Conservation (phyloP, 2,113 vertebrate genomes). For the Sceloporus undulatus region DNA sequence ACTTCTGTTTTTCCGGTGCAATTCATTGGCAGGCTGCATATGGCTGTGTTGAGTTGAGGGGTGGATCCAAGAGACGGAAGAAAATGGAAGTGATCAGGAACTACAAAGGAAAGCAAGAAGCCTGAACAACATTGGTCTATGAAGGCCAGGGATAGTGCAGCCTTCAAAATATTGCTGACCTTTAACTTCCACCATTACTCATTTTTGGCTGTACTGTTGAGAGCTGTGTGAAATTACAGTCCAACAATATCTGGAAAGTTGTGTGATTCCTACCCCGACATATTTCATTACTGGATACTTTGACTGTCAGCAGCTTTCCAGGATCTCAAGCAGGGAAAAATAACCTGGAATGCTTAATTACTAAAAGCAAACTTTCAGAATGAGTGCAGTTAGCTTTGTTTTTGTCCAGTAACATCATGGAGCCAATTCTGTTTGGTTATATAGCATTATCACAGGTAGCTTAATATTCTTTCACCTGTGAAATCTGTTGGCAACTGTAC, state of each 20-base stretch:
- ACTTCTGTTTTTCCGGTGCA: too few relatives aligned
- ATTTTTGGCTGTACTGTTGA: too few relatives aligned
- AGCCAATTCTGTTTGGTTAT: background rate
- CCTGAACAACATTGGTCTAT: background rate
- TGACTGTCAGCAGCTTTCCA: background rate
- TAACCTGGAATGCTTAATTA: background rate
- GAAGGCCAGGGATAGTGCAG: too few relatives aligned
- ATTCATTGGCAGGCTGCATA: too few relatives aligned
- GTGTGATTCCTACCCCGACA: too few relatives aligned
- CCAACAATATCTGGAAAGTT: too few relatives aligned
- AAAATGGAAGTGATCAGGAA: background rate
- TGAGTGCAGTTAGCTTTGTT: background rate
- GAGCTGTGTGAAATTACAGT: too few relatives aligned
- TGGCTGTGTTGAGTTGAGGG: background rate
- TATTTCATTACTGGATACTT: background rate
- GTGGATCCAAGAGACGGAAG: background rate
- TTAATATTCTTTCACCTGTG: background rate
- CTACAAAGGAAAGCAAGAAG: background rate
- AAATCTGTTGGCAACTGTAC: background rate
- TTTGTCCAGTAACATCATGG: background rate
- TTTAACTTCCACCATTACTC: too few relatives aligned
- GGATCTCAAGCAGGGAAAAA: background rate
- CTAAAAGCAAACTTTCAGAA: background rate
- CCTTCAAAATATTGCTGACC: too few relatives aligned
- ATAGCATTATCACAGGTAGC: background rate